Evolutionary conservation across 2,113 vertebrate genomes (phyloP).

Genomic region (Paramormyrops kingsleyae): DNA sequence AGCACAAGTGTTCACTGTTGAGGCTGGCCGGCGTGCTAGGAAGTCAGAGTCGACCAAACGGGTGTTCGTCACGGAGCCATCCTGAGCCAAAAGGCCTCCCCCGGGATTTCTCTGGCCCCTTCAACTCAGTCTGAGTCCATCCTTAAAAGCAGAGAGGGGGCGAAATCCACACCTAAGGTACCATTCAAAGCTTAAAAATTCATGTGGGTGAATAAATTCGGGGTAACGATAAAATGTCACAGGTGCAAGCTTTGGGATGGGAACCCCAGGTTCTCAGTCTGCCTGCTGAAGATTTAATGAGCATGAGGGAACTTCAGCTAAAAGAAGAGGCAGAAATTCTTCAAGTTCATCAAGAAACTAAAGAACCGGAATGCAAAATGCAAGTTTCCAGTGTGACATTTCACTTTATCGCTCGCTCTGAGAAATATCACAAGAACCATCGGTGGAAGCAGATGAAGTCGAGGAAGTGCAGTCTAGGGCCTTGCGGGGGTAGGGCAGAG

Average conservation of each 20-base stretch:
- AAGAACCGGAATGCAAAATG: neutral
- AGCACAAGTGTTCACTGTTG: neutral
- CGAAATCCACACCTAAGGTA: neutral
- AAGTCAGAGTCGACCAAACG: neutral
- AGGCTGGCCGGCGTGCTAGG: neutral
- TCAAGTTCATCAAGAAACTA: neutral
- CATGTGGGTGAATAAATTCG: neutral
- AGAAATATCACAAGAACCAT: constrained; percentile 37
- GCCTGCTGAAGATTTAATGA: neutral
- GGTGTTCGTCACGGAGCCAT: neutral
- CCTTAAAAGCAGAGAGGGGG: neutral
- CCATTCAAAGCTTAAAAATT: neutral
- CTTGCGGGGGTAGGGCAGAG: constrained; percentile 36
- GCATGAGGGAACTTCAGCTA: neutral
- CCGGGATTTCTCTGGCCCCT: neutral
- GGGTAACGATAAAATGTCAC: neutral
- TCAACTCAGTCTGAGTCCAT: neutral
- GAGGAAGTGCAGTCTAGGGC: constrained; percentile 34
- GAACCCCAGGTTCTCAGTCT: neutral
- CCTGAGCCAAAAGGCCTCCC: neutral
- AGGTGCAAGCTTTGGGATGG: neutral
- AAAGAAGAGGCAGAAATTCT: constrained; percentile 1
- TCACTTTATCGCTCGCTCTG: constrained; percentile 40
- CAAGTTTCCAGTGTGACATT: constrained; percentile 11
- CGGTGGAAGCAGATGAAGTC: constrained; percentile 14